Conservation (phyloP, 2,888 invertebrate species). For the Neria commutata region DNA sequence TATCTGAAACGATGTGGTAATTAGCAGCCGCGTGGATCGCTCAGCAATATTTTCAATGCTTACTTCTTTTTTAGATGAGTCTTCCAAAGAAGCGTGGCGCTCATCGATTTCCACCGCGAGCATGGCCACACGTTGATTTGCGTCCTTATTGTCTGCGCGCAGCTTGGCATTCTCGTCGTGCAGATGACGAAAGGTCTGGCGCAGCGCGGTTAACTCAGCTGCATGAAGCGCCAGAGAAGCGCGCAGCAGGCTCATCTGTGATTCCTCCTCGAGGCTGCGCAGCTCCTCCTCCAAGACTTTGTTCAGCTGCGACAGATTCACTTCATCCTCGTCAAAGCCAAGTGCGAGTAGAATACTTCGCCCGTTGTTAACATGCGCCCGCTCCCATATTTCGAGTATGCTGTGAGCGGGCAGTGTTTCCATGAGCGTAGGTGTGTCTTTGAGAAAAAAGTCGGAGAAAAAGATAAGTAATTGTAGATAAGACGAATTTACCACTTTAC, state of each 20-base stretch:
- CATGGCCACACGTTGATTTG: slow-evolving; percentile 79
- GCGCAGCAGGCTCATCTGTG: slow-evolving; percentile 51
- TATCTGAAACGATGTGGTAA: slow-evolving; percentile 57
- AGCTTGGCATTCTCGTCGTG: slow-evolving; percentile 81
- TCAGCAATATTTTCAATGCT: neutral
- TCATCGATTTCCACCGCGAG: slow-evolving; percentile 93
- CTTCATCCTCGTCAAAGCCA: slow-evolving; percentile 68
- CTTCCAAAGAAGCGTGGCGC: slow-evolving; percentile 82
- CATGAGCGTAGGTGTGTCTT: slow-evolving; percentile 50
- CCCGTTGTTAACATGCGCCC: slow-evolving; percentile 71
- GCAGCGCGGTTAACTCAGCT: slow-evolving; percentile 69
- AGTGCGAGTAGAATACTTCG: slow-evolving; percentile 71
- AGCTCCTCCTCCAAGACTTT: slow-evolving; percentile 74
- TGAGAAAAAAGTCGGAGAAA: no score
- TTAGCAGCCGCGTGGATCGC: no score
- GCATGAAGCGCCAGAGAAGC: slow-evolving; percentile 73
- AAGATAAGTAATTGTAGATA: no score
- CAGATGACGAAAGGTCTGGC: slow-evolving; percentile 70
- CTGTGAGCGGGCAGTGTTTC: slow-evolving; percentile 63
- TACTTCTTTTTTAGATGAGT: slow-evolving; percentile 67
- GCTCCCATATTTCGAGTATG: slow-evolving; percentile 76
- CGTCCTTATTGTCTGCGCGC: slow-evolving; percentile 77
- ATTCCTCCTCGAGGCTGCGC: slow-evolving; percentile 61
- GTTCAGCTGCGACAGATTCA: slow-evolving; percentile 70
- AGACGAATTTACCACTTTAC: no score